These are phyloP conservation scores for Oncorhynchus nerka DNA, from an alignment of 2,113 vertebrate genomes.

Conservation along the genomic window DNA sequence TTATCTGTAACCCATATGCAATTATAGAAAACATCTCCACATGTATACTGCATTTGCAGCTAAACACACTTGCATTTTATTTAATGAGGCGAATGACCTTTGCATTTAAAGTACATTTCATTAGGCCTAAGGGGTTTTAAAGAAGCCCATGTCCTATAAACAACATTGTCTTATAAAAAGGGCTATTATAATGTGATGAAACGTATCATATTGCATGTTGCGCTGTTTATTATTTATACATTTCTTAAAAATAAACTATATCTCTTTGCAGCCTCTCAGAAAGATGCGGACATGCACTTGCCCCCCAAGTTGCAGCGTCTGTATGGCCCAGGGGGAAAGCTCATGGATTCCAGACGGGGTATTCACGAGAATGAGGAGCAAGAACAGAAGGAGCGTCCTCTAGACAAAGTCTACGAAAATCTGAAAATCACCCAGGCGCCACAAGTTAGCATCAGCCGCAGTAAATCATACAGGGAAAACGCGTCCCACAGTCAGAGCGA, in stretches of 20 bases:
- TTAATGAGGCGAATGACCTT: too few species aligned
- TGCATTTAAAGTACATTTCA: too few species aligned
- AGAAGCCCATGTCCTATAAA: too few species aligned
- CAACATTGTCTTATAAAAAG: background rate
- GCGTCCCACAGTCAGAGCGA: conserved; percentile 56
- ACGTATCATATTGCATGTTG: background rate
- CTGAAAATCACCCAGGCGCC: conserved; percentile 82
- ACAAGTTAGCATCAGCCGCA: conserved; percentile 82
- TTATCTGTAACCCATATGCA: background rate
- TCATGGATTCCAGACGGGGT: conserved; percentile 12
- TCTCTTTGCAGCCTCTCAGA: conserved; percentile 70
- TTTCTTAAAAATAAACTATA: conserved; percentile 9
- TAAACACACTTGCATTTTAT: background rate
- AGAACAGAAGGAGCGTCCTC: conserved; percentile 6
- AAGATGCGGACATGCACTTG: conserved; percentile 78
- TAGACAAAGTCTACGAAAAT: conserved; percentile 20
- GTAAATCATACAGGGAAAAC: conserved; percentile 79
- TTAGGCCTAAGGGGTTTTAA: too few species aligned
- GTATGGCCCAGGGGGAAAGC: conserved; percentile 73
- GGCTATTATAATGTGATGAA: background rate
- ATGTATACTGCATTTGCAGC: background rate
- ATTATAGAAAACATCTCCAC: background rate
- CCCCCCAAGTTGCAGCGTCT: conserved; percentile 78
- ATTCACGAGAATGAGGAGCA: conserved; percentile 31
- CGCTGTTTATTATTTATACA: background rate